phyloP scores from a whole-genome alignment of 2,888 invertebrate species.

The Drosophila macrospina region DNA sequence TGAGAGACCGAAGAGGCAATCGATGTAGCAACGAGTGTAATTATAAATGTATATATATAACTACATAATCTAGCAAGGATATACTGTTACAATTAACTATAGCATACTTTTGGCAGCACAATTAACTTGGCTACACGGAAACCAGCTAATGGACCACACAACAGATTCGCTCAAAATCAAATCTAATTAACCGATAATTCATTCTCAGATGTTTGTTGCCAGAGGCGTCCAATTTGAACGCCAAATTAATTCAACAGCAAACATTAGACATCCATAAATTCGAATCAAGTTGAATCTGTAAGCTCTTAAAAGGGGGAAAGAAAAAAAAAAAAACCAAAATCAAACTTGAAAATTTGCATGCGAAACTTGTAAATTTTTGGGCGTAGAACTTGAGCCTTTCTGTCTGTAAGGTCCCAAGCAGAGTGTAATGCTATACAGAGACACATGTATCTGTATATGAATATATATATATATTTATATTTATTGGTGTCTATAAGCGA shows the following conservation, averaged over 20 bases:
- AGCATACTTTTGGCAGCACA: slow-evolving; percentile 26
- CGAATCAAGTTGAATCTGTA: slow-evolving; percentile 16
- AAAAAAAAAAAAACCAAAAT: slow-evolving; percentile 4
- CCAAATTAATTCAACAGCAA: slow-evolving; percentile 26
- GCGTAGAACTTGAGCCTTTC: slow-evolving; percentile 56
- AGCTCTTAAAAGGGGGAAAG: slow-evolving; percentile 5
- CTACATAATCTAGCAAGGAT: slow-evolving; percentile 3
- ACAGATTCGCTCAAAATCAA: slow-evolving; percentile 10
- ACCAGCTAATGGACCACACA: slow-evolving; percentile 10
- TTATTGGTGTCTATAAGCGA: slow-evolving; percentile 39
- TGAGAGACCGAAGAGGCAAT: slow-evolving; percentile 36
- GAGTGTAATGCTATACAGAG: slow-evolving; percentile 11
- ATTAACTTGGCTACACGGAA: slow-evolving; percentile 30
- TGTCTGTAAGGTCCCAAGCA: slow-evolving; percentile 7
- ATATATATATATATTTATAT: slow-evolving; percentile 6
- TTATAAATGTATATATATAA: background rate
- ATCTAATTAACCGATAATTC: slow-evolving; percentile 19
- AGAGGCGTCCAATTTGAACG: slow-evolving; percentile 41
- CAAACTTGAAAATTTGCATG: slow-evolving; percentile 69
- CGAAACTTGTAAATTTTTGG: slow-evolving; percentile 53
- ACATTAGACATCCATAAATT: slow-evolving; percentile 48
- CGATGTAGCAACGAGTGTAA: slow-evolving; percentile 5
- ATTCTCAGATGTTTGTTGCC: slow-evolving; percentile 46
- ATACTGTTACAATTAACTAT: background rate
- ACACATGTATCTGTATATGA: slow-evolving; percentile 20